Base-by-base conservation (phyloP, 2,888 invertebrate species). In the Parnassius glacialis region DNA sequence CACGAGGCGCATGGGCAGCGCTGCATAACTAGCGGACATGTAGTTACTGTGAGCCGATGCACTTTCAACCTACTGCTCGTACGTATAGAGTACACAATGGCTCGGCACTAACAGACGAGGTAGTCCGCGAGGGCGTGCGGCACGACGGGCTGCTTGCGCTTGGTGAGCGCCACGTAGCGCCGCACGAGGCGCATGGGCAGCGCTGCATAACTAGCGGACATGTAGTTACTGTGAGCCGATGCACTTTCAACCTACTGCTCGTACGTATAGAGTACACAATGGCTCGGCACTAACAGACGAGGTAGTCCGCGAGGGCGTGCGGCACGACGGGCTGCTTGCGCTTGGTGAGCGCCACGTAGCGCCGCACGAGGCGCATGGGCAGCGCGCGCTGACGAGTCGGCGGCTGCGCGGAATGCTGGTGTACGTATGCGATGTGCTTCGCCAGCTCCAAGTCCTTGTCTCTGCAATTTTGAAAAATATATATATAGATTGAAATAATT, bases 401-500 rank as follows among this genome's bases (percentile, higher is more conserved):
- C 11, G 99, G 99, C 85, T 99, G 98, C 61, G 94, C 93, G 70
- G 94, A 94, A 87, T 98, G 95, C 78, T 96, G 96, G 87, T 99
- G 99, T 47, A 99, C 99, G 83, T 97, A 98, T 0, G 99, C 97
- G 64, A 99, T 99, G 87, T 99, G 99, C 83, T 98, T 96, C 11
- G 99, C 99, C 63, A 99, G 91, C 74, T 97, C 93, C 72, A 95
- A 79, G 78, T 95, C 95, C 69, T 95, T 95, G 71, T 95, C 95
- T 34, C 92, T 92, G 16, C 13, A 13, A n/a, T 47, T 34, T 7
- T 34, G 5, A 34, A 34, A 34, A 34, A 34, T 34, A 34, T 34
- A 34, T 34, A 34, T 34, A 34, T 34, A 34, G 34, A 25, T 25
- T 25, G 25, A 7, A 25, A 5, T 7, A 25, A 5, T 25, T 25